phyloP scores from a whole-genome alignment of 2,888 invertebrate genomes.

The Nemurella pictetii region DNA sequence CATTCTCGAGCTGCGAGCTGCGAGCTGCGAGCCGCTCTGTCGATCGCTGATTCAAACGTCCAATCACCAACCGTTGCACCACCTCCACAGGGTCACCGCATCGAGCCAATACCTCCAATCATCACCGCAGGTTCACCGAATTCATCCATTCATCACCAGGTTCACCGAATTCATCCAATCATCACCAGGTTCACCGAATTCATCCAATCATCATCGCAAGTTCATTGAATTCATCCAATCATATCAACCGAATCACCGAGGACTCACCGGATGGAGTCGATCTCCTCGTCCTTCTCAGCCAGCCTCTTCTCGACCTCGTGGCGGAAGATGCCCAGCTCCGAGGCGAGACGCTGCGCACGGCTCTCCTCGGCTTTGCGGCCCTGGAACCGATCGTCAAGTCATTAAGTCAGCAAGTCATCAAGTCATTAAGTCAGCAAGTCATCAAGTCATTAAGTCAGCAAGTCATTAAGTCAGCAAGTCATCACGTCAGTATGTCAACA shows the following conservation, averaged over 20 bases:
- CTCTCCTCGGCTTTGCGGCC: slow-evolving; percentile 97
- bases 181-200: background rate
- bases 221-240: too few species aligned
- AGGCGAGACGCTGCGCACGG: slow-evolving; percentile 87
- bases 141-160: background rate
- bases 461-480: background rate
- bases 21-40: background rate
- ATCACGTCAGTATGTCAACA: background rate
- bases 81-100: too few species aligned
- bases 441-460: background rate
- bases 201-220: background rate
- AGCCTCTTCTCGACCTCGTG: slow-evolving; percentile 97
- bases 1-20: slow-evolving; percentile 42
- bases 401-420: background rate
- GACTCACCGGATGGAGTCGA: slow-evolving; percentile 95
- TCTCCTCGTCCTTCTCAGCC: slow-evolving; percentile 98
- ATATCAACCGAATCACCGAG: too few species aligned
- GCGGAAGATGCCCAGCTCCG: slow-evolving; percentile 92
- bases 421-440: background rate
- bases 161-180: background rate
- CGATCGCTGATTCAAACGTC: slow-evolving; percentile 18
- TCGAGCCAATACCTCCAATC: too few species aligned
- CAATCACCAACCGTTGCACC: background rate
- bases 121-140: slow-evolving; percentile 6
- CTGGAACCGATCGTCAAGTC: slow-evolving; percentile 54